phyloP scores from a whole-genome alignment of 2,797 vertebrate genomes.

The Cottoperca gobio region DNA sequence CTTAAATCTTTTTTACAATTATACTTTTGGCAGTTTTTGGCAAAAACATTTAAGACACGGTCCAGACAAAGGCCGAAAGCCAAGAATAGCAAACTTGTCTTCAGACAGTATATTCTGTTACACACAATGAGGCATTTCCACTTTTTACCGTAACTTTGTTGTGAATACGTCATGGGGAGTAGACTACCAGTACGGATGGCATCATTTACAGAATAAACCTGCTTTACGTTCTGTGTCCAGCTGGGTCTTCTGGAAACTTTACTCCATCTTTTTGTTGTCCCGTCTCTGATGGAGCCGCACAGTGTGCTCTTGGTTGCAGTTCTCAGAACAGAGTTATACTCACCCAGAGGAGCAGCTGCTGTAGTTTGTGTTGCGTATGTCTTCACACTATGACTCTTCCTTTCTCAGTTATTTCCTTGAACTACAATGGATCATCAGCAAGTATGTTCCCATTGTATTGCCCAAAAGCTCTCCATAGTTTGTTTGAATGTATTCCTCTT shows the following conservation, averaged over 20 bases:
- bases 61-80: not conserved
- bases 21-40: constrained; percentile 4
- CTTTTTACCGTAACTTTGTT: constrained; percentile 43
- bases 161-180: constrained; percentile 33
- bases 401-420: constrained; percentile 6
- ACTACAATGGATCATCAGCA: not conserved
- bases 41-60: constrained; percentile 13
- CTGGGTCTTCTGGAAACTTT: constrained; percentile 2
- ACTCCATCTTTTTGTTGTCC: not conserved
- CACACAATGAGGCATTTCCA: not conserved
- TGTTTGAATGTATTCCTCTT: not conserved
- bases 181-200: constrained; percentile 32
- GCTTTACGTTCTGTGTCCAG: not conserved
- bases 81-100: constrained; percentile 23
- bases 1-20: constrained; percentile 1
- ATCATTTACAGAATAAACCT: not conserved
- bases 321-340: constrained; percentile 63
- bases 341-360: constrained; percentile 37
- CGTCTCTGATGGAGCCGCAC: not conserved
- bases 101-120: not conserved
- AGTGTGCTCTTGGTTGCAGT: constrained; percentile 54
- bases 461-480: not conserved
- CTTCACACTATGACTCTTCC: not conserved
- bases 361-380: not conserved
- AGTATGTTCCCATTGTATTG: not conserved